These are phyloP conservation scores for Reinhardtius hippoglossoides DNA, from an alignment of 2,113 vertebrate species.

Conservation along the genomic window DNA sequence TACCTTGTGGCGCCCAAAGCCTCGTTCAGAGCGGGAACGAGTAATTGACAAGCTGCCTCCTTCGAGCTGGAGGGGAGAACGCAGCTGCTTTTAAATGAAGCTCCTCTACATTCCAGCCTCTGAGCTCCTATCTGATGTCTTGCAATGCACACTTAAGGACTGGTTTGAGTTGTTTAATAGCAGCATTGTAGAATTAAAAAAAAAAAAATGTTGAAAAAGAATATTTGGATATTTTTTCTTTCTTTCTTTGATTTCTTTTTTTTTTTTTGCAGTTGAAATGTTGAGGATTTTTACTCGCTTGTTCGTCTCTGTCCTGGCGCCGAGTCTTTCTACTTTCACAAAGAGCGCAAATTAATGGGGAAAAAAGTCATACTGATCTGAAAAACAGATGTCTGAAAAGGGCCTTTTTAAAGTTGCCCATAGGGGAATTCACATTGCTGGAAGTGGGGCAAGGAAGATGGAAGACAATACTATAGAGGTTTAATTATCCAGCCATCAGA, in stretches of 20 bases:
- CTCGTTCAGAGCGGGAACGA: slow-evolving; percentile 63
- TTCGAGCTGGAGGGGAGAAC: slow-evolving; percentile 71
- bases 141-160: slow-evolving; percentile 57
- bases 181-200: slow-evolving; percentile 60
- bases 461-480: slow-evolving; percentile 86
- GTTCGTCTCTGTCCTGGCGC: slow-evolving; percentile 63
- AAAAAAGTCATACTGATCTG: slow-evolving; percentile 71
- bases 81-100: slow-evolving; percentile 68
- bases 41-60: slow-evolving; percentile 77
- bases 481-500: slow-evolving; percentile 85
- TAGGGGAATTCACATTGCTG: slow-evolving; percentile 77
- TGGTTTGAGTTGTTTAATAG: slow-evolving; percentile 65
- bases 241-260: slow-evolving; percentile 68
- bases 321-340: slow-evolving; percentile 75
- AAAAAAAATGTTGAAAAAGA: slow-evolving; percentile 60
- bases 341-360: slow-evolving; percentile 79
- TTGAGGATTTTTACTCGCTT: slow-evolving; percentile 44
- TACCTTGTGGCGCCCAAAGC: slow-evolving; percentile 66
- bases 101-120: slow-evolving; percentile 61
- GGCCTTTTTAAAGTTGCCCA: slow-evolving; percentile 77
- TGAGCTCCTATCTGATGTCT: slow-evolving; percentile 70
- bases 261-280: slow-evolving; percentile 57
- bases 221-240: slow-evolving; percentile 59
- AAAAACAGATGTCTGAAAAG: slow-evolving; percentile 79
- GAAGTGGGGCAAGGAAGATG: slow-evolving; percentile 81